A percentile compares a stretch with the other conserved stretches of the same genome.
phyloP scores from a whole-genome alignment of 2,888 invertebrate genomes.

The Yponomeuta malinellus region DNA sequence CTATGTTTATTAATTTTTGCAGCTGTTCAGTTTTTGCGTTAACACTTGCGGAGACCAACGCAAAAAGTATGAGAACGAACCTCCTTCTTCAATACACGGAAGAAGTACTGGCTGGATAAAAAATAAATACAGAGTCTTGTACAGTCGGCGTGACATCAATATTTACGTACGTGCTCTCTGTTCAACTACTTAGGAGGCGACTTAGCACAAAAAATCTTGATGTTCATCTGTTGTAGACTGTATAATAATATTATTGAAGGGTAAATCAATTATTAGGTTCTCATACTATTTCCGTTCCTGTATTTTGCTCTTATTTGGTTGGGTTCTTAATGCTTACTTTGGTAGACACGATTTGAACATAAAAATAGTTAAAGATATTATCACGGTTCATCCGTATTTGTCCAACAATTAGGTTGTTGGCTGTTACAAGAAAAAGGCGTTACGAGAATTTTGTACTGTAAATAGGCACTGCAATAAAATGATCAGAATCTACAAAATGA shows the following conservation, averaged over 20 bases:
- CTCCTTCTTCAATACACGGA: not conserved
- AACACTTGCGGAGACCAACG: not conserved
- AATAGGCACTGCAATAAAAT: not conserved
- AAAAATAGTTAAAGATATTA: not conserved
- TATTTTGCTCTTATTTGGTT: constrained; percentile 3
- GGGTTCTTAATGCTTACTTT: not conserved
- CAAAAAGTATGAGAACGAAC: constrained; percentile 10
- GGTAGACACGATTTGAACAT: not conserved
- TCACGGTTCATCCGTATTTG: not conserved
- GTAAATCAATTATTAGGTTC: constrained; percentile 21
- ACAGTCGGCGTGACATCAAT: constrained; percentile 10
- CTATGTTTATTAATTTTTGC: not conserved
- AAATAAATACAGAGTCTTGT: constrained; percentile 20
- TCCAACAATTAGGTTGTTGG: not conserved
- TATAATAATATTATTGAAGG: constrained; percentile 20
- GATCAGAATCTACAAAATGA: no score
- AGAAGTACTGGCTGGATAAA: constrained; percentile 25
- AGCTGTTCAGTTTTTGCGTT: not conserved
- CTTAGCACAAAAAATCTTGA: no score
- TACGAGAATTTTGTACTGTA: not conserved
- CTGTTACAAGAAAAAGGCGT: not conserved
- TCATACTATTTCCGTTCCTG: not conserved
- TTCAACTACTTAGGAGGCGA: no score
- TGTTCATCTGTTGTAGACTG: no score
- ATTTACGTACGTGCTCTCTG: no score